Percentiles rank a stretch among this genome's conserved stretches.
phyloP scores from a whole-genome alignment of 2,888 invertebrate genomes.

The Heliconius ethilla region DNA sequence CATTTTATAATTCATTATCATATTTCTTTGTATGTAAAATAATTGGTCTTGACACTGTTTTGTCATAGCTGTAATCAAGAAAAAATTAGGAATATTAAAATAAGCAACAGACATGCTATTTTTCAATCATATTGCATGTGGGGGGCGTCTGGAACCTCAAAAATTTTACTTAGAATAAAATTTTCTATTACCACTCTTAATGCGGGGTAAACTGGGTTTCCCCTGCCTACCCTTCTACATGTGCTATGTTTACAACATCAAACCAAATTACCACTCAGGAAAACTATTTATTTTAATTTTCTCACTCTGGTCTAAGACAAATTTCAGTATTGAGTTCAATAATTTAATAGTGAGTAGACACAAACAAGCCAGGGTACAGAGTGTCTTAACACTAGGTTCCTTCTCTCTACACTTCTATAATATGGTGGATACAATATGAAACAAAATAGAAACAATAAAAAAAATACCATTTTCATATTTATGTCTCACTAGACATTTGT shows the following conservation, averaged over 20 bases:
- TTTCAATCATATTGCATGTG: not conserved
- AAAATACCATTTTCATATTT: constrained; percentile 85
- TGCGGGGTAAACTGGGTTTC: too few relatives aligned
- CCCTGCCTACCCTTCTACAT: too few relatives aligned
- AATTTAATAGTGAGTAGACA: not conserved
- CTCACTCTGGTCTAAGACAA: not conserved
- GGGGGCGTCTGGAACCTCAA: too few relatives aligned
- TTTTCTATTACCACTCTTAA: too few relatives aligned
- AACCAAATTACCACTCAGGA: too few relatives aligned
- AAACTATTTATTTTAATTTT: not conserved
- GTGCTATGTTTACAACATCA: too few relatives aligned
- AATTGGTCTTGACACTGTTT: constrained; percentile 91
- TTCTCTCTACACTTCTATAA: not conserved
- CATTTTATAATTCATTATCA: constrained; percentile 94
- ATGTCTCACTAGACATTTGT: constrained; percentile 93
- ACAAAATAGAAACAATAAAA: not conserved
- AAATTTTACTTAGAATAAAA: too few relatives aligned
- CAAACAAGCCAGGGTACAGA: not conserved
- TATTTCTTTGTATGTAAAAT: constrained; percentile 91
- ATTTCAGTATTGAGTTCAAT: not conserved
- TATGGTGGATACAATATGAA: not conserved
- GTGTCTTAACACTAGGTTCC: not conserved
- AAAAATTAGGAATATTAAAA: not conserved
- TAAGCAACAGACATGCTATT: not conserved
- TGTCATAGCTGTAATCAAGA: constrained; percentile 75